These are phyloP conservation scores for Premnoplex brunnescens DNA, from an alignment of 2,797 vertebrate genomes.

Conservation along the genomic window DNA sequence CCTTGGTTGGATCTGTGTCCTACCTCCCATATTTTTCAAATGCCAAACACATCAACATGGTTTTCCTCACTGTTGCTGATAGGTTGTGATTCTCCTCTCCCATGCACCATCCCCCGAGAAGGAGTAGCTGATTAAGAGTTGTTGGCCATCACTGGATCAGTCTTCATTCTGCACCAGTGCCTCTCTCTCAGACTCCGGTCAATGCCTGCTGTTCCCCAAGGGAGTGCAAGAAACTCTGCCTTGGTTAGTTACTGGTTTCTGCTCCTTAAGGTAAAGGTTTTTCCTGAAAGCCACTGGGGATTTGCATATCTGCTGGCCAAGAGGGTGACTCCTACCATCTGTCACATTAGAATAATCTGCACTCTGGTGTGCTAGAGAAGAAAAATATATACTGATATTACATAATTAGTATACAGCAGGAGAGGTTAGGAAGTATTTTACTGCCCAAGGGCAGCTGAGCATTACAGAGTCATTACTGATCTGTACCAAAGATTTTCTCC, in stretches of 20 bases:
- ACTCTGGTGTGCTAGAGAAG: background rate
- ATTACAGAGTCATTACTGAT: background rate
- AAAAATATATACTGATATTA: background rate
- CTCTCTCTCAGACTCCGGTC: background rate
- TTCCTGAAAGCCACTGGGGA: background rate
- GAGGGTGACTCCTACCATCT: background rate
- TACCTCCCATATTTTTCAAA: background rate
- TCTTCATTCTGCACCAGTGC: background rate
- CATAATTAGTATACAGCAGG: background rate
- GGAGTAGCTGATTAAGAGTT: background rate
- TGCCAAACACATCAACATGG: background rate
- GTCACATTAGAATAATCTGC: background rate
- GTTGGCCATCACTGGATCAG: background rate
- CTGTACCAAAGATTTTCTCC: background rate
- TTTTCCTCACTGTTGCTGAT: background rate
- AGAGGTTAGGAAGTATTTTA: slow-evolving; percentile 4
- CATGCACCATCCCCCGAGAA: background rate
- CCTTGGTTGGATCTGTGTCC: background rate
- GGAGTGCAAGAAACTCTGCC: background rate
- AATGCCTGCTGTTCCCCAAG: background rate
- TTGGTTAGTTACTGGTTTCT: background rate
- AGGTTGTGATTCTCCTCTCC: background rate
- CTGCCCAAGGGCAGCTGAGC: background rate
- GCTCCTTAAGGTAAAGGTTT: background rate
- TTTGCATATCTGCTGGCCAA: background rate